A percentile compares a stretch with the other conserved stretches of the same genome.
These are phyloP conservation scores for Leistus spinibarbis DNA, from an alignment of 2,888 invertebrate genomes.

Conservation along the genomic window DNA sequence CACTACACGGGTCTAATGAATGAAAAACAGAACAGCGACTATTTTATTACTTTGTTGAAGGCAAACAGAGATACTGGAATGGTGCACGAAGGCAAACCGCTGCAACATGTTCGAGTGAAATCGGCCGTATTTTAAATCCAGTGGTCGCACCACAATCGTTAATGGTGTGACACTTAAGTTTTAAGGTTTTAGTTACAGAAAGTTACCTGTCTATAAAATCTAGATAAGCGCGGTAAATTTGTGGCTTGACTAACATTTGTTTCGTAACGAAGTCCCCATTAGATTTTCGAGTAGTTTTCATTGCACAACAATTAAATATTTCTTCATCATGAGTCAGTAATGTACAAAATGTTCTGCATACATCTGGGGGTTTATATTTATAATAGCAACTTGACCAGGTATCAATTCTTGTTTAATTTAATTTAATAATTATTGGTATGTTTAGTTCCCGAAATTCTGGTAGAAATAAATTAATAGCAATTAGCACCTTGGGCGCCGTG, in stretches of 20 bases:
- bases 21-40: background rate
- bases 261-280: too few relatives aligned
- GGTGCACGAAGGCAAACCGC: background rate
- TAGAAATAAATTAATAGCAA: too few relatives aligned
- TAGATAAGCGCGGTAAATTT: conserved; percentile 32
- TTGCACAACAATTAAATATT: too few relatives aligned
- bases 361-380: too few relatives aligned
- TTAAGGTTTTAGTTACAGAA: conserved; percentile 27
- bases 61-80: background rate
- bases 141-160: background rate
- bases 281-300: too few relatives aligned
- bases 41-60: background rate
- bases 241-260: too few relatives aligned
- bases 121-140: background rate
- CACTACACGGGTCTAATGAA: background rate
- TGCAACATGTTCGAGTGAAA: background rate
- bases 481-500: background rate
- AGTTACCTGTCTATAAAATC: conserved; percentile 33
- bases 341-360: too few relatives aligned
- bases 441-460: too few relatives aligned
- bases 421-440: too few relatives aligned
- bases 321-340: too few relatives aligned
- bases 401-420: too few relatives aligned
- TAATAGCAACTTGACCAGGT: too few relatives aligned
- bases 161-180: conserved; percentile 32